Evolutionary conservation across 2,797 vertebrate genomes (phyloP), one percentile per base, ranked within the genome.

Genomic region (Sebastes oblongus): DNA sequence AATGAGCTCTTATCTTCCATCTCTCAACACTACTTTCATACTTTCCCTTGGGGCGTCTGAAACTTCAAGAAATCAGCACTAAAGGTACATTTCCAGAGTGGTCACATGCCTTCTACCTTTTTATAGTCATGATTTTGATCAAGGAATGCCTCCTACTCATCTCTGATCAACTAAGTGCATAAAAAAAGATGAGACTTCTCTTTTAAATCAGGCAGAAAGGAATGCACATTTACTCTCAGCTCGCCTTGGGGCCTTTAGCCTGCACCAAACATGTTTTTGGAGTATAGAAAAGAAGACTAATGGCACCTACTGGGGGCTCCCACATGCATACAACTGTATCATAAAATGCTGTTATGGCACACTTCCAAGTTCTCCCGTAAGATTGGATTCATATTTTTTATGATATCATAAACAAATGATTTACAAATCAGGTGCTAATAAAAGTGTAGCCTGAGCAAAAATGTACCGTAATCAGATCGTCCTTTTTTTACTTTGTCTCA

Each of bases 131-230:
- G 66, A 65, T 88, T 84, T 71, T 82, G 85, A 92, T 92, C 80
- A 73, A 66, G 74, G 84, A 89, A 90, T 86, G 78, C 78, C 90
- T 92, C 76, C 72, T 88, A 87, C 81, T 94, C 89, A 87, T 91
- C 82, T 87, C 85, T 84, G 91, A 94, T 94, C 83, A 86, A 78
- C 84, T 89, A 85, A 85, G 86, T 88, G 87, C 83, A 91, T 87
- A 83, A 84, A 92, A 88, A 86, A 83, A 91, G 84, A 86, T 65
- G 72, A 89, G 83, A 87, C 87, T 77, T 91, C 83, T 89, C 83
- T 92, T 93, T 92, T 90, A 93, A 94, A 93, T 93, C 89, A 88
- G 83, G 93, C 93, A 94, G 93, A 95, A 94, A 92, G 94, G 93
- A 94, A 95, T 95, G 93, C 87, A 92, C 86, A 80, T 88, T 82